Evolutionary conservation across 2,797 vertebrate genomes (phyloP), one percentile per base, ranked within the genome.

Genomic region (Sebastes dallii): DNA sequence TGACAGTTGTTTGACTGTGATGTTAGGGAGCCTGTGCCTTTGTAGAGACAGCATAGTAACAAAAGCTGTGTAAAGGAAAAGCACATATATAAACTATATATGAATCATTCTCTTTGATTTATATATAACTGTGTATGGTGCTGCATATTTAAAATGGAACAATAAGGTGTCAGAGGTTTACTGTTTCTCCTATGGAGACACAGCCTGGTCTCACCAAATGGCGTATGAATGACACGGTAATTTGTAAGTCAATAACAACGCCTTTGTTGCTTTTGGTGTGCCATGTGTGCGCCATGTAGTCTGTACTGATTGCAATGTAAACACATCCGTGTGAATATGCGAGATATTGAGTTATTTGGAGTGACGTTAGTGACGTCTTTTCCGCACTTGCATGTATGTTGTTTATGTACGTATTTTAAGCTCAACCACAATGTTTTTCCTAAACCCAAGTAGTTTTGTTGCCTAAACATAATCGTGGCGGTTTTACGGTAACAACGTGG

Each of bases 1-100:
- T 81, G 84, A 86, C 83, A 78, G 60, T 77, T 22, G 30, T 81
- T 87, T 86, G 79, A 84, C 60, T 82, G 12, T 71, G 60, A 81
- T 58, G 62, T 69, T 39, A 65, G 39, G 75, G 59, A 77, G 62
- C 30, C 27, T 24, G 52, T 52, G 76, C 42, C 42, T 29, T 66
- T 85, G 34, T 67, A 54, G 24, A 76, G 71, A 60, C 50, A 68
- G 30, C 34, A 27, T 42, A 22, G 14, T 27, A 50, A 76, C 61
- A 83, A 75, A 73, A 74, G 25, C 13, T 64, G 46, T 54, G 52
- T n/a, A 61, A 79, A 74, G 30, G 22, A 69, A 74, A 83, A 58
- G 24, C 27, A 60, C 68, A 69, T 50, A 24, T 25, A 66, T 74
- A 24, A 66, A 68, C 52, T 62, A 74, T n/a, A 58, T 6, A 85